Evolutionary conservation across 1,140 invertebrate genomes (phyloP), one percentile per base, ranked within the genome.

Genomic region (Thaumatotibia leucotreta): DNA sequence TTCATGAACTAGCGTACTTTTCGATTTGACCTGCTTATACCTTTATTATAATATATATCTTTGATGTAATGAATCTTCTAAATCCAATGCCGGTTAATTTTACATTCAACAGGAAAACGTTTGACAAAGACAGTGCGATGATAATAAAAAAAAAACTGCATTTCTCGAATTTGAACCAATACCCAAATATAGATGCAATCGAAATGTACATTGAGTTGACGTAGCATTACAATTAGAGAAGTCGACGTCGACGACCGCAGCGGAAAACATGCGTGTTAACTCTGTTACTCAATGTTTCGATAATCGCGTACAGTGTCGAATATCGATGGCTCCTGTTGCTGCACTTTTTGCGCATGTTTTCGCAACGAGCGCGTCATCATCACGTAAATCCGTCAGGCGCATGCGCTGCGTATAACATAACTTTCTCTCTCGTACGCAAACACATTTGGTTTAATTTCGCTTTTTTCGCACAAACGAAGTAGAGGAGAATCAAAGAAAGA

Each of bases 361-460:
- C 64, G 74, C 75, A 74, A 73, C 66, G 50, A 58, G 54, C 65
- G 64, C 75, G 78, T 76, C 76, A 78, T 70, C 68, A 49, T 61
- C 63, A 71, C 71, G 72, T 73, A 70, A 75, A 77, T 73, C 72
- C 65, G 66, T 50, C 65, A 35, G 65, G 52, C 58, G 69, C 70
- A 75, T 62, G 68, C 68, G 64, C 65, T 8, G 58, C 29, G 61
- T 74, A 72, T 69, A 74, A 52, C 68, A 67, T 67, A 64, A 79
- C 76, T 81, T 81, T 81, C 74, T 77, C 72, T 65, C 63, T 58
- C 73, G 73, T 71, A 69, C 73, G 74, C 71, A 79, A 75, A 72
- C 67, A 64, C 70, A 79, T 75, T 75, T 74, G 70, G 70, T 72
- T 78, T 67, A 76, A 76, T 76, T 80, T 77, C 74, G 76, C 72